Conservation (phyloP, 2,797 vertebrate species). For the Vultur gryphus region DNA sequence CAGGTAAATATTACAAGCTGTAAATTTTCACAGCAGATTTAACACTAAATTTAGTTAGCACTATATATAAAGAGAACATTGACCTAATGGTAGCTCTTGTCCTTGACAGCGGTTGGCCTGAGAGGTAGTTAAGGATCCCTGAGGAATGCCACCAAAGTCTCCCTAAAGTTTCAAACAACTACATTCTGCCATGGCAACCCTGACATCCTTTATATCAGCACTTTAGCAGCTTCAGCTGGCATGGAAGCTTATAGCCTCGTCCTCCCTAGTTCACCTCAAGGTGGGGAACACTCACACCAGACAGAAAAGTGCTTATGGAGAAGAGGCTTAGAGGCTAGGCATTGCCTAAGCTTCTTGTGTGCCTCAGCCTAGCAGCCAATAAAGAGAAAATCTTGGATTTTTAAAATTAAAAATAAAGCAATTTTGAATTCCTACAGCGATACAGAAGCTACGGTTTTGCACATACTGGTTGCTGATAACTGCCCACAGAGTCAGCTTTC, state of each 20-base stretch:
- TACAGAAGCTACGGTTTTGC: background rate
- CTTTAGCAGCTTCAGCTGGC: background rate
- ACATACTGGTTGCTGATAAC: background rate
- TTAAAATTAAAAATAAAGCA: background rate
- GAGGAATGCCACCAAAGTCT: background rate
- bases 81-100: background rate
- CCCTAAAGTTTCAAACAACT: background rate
- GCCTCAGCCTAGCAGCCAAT: background rate
- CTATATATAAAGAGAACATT: background rate
- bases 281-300: background rate
- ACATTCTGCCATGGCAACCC: background rate
- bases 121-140: background rate
- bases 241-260: background rate
- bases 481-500: background rate
- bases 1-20: constrained; percentile 43
- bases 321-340: background rate
- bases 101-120: background rate
- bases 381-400: background rate
- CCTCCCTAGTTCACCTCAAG: background rate
- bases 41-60: constrained; percentile 31
- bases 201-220: background rate
- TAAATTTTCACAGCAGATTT: constrained; percentile 9
- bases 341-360: background rate
- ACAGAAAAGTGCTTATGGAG: background rate
- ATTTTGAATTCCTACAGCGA: background rate